These are phyloP conservation scores for Myxocyprinus asiaticus DNA, from an alignment of 2,113 vertebrate species.

Conservation along the genomic window DNA sequence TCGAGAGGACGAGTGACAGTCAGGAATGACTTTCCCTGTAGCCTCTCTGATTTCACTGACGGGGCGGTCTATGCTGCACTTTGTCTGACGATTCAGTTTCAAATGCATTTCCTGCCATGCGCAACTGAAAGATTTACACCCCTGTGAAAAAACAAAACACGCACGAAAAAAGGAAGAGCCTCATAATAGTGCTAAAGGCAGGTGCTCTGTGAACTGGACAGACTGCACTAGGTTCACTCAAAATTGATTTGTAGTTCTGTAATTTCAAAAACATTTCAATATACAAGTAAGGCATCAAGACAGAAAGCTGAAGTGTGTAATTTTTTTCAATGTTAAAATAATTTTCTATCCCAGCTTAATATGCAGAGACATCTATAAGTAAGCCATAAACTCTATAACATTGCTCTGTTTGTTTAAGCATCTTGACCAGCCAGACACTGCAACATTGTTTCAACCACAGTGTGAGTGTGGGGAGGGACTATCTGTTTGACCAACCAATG, in stretches of 20 bases:
- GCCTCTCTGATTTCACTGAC: conserved; percentile 44
- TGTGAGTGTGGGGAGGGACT: too few species aligned
- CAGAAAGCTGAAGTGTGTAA: too few species aligned
- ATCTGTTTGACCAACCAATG: too few species aligned
- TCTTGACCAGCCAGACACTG: too few species aligned
- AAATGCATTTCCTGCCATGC: conserved; percentile 12
- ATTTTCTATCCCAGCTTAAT: too few species aligned
- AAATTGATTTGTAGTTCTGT: background rate
- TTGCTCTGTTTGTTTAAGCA: too few species aligned
- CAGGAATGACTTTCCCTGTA: conserved; percentile 35
- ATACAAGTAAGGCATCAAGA: too few species aligned
- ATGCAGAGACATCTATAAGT: too few species aligned
- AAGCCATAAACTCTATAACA: too few species aligned
- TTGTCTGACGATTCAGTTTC: conserved; percentile 25
- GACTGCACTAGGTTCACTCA: background rate
- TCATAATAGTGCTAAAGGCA: background rate
- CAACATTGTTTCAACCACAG: too few species aligned
- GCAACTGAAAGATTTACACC: conserved; percentile 1
- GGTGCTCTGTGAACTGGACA: background rate
- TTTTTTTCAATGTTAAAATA: too few species aligned
- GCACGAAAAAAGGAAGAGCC: background rate
- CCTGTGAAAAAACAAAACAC: background rate
- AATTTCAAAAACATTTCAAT: background rate
- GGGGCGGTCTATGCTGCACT: conserved; percentile 9
- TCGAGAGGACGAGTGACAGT: conserved; percentile 1